Evolutionary conservation across 1,140 invertebrate species (phyloP).

Genomic region (Formica exsecta): DNA sequence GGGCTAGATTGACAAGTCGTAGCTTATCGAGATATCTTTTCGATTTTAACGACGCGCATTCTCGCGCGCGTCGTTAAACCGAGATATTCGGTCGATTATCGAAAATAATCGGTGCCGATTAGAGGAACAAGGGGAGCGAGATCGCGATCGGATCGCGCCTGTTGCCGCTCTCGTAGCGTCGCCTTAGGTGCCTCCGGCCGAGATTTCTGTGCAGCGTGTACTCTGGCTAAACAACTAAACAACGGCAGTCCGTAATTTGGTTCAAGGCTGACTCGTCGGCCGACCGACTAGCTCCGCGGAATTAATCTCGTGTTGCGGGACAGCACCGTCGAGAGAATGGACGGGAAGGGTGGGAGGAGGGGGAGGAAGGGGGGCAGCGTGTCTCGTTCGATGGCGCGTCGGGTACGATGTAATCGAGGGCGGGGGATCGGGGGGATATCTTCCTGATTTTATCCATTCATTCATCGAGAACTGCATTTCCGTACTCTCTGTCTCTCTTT

Average conservation of each 20-base stretch:
- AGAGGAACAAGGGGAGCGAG: constrained; percentile 5
- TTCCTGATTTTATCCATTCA: constrained; percentile 64
- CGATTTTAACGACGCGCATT: too few relatives aligned
- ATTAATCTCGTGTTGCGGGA: constrained; percentile 73
- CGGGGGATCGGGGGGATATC: background rate
- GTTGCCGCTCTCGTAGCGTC: constrained; percentile 17
- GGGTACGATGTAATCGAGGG: constrained; percentile 1
- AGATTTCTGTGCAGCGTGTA: constrained; percentile 58
- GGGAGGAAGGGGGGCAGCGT: background rate
- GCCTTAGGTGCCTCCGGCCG: constrained; percentile 34
- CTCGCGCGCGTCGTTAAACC: background rate
- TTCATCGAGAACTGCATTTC: constrained; percentile 55
- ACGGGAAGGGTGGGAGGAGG: background rate
- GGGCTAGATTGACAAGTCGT: too few relatives aligned
- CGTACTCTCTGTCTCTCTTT: constrained; percentile 30
- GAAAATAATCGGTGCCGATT: constrained; percentile 33
- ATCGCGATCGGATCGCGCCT: constrained; percentile 15
- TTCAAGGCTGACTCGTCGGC: constrained; percentile 68
- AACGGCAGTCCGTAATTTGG: constrained; percentile 72
- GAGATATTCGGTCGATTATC: constrained; percentile 2
- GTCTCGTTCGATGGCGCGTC: constrained; percentile 36
- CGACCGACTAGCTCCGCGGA: constrained; percentile 69
- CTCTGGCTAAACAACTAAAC: constrained; percentile 73
- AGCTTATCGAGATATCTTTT: too few relatives aligned
- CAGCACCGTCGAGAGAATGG: constrained; percentile 21